Evolutionary conservation across 1,140 invertebrate genomes (phyloP).

Genomic region (Phymorhynchus buccinoides): DNA sequence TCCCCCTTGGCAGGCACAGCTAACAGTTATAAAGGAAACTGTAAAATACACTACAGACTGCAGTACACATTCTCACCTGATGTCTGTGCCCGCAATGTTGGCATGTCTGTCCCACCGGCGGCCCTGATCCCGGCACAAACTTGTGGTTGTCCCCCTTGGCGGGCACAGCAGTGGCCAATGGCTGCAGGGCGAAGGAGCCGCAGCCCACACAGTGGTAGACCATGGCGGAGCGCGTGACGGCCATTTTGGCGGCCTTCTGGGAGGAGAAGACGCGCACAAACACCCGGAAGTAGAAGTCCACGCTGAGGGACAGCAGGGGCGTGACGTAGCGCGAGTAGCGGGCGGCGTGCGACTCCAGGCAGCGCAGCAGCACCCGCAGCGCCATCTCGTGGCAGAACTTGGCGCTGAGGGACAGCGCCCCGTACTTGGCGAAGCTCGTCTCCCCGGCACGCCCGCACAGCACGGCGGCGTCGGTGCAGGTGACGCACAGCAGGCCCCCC

Average conservation of each 20-base stretch:
- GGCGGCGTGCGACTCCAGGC: constrained; percentile 92
- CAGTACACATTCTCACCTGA: no score
- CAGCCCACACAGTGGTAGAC: constrained; percentile 92
- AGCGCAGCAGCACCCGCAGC: constrained; percentile 91
- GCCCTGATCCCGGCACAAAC: constrained; percentile 80
- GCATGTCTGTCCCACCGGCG: constrained; percentile 81
- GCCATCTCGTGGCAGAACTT: constrained; percentile 97
- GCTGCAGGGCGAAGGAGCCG: constrained; percentile 84
- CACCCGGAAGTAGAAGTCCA: constrained; percentile 97
- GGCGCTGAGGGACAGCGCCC: constrained; percentile 87
- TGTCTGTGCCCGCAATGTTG: constrained; percentile 83
- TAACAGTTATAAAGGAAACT: no score
- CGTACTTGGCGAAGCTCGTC: constrained; percentile 95
- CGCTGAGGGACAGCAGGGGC: constrained; percentile 92
- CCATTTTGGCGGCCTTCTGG: constrained; percentile 86
- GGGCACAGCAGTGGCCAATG: constrained; percentile 79
- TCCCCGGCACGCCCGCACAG: constrained; percentile 96
- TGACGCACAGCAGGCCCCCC: constrained; percentile 85
- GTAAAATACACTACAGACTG: no score
- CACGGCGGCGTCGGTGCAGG: constrained; percentile 98
- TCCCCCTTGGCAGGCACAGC: no score
- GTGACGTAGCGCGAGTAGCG: constrained; percentile 93
- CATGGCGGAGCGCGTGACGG: constrained; percentile 84
- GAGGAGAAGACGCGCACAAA: constrained; percentile 90
- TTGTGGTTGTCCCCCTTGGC: constrained; percentile 74